These are phyloP conservation scores for Hemicrepidius hirtus DNA, from an alignment of 2,888 invertebrate genomes.

Conservation along the genomic window DNA sequence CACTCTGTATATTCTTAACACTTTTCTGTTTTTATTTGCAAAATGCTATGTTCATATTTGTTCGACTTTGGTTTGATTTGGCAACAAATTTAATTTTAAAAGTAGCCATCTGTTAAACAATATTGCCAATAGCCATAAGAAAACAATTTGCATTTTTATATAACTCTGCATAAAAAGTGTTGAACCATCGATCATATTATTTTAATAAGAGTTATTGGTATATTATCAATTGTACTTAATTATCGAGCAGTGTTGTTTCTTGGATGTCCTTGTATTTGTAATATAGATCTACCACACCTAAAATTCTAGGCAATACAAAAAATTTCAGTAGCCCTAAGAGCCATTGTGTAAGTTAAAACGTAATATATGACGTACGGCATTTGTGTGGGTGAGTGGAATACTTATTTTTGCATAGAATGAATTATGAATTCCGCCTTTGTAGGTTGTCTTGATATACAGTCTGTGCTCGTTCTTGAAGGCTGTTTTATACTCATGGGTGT, in stretches of 20 bases:
- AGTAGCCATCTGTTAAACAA: neutral
- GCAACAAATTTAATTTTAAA: too few species aligned
- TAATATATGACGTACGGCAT: constrained; percentile 52
- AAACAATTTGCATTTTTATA: neutral
- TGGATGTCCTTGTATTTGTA: constrained; percentile 42
- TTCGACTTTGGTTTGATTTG: too few species aligned
- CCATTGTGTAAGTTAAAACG: constrained; percentile 47
- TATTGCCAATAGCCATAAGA: neutral
- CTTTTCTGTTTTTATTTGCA: neutral
- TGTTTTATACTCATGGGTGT: constrained; percentile 46
- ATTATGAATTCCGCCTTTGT: constrained; percentile 54
- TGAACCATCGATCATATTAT: constrained; percentile 7
- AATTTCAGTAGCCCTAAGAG: constrained; percentile 37
- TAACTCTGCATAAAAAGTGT: neutral
- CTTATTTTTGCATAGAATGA: constrained; percentile 52
- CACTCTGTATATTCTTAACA: too few species aligned
- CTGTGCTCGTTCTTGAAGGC: constrained; percentile 44
- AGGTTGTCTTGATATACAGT: constrained; percentile 46
- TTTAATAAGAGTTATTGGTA: constrained; percentile 1
- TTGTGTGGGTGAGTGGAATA: constrained; percentile 54
- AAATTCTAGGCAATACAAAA: constrained; percentile 39
- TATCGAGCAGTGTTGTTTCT: constrained; percentile 27
- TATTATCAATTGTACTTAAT: constrained; percentile 26
- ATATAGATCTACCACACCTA: constrained; percentile 47
- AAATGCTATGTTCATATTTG: too few species aligned